Evolutionary conservation across 2,797 vertebrate species (phyloP).

Genomic region (Sebastiscus albofasciatus): DNA sequence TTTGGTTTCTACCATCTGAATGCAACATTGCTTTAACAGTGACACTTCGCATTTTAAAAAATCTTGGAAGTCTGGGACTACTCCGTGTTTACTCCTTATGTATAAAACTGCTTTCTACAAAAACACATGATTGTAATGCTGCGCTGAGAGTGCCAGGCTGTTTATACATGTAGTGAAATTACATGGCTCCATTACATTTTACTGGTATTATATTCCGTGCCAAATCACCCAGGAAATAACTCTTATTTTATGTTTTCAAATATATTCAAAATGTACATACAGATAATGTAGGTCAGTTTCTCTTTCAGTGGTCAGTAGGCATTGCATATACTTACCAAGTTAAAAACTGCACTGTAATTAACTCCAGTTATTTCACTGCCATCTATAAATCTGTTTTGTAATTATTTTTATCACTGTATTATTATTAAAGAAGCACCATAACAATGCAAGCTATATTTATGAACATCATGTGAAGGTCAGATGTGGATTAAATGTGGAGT

Average conservation of each 20-base stretch:
- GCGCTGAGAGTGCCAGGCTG: conserved; percentile 32
- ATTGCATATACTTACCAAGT: conserved; percentile 17
- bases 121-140: conserved; percentile 50
- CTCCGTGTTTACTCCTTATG: conserved; percentile 34
- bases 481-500: conserved; percentile 22
- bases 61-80: conserved; percentile 48
- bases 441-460: conserved; percentile 60
- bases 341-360: conserved; percentile 1
- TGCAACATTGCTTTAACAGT: conserved; percentile 17
- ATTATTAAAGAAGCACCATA: conserved; percentile 37
- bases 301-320: conserved; percentile 7
- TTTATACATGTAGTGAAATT: conserved; percentile 26
- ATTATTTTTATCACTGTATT: conserved; percentile 22
- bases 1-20: conserved; percentile 38
- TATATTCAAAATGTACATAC: conserved; percentile 9
- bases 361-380: conserved; percentile 45
- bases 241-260: conserved; percentile 13
- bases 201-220: conserved; percentile 29
- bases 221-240: conserved; percentile 11
- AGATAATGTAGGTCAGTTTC: not conserved
- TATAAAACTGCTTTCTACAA: conserved; percentile 55
- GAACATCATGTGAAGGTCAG: conserved; percentile 37
- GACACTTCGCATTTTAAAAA: conserved; percentile 19
- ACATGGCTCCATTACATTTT: not conserved
- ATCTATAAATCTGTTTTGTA: conserved; percentile 23